Base-by-base conservation (phyloP, 2,797 vertebrate species). In the Sebastes baramenuke region DNA sequence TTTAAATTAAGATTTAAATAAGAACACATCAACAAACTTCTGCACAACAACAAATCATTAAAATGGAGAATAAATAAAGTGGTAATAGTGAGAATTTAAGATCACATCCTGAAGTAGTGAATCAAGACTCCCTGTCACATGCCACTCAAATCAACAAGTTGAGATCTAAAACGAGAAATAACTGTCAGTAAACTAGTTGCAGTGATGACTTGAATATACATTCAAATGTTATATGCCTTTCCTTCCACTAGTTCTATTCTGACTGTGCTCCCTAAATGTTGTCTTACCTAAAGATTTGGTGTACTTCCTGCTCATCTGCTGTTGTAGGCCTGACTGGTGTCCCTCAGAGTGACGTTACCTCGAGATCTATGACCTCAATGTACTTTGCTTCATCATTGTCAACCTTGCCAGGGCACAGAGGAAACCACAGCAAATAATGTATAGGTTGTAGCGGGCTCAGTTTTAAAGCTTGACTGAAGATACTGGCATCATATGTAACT, bases 261-360 rank as follows among this genome's bases (percentile, higher is more conserved):
- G 10, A 81, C 60, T 24, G 52, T 65, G 59, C 36, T 61, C n/a
- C 32, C 11, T 68, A 8, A 30, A 30, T 29, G 18, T 25, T 70
- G 10, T 67, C 84, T 89, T 86, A 84, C 87, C 84, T 84, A 75
- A n/a, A 30, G 14, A 67, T 16, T 9, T 32, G 73, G 9, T 54
- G 16, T 13, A 9, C 34, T 68, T 66, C 75, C 62, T 42, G 49
- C 65, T 8, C 42, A 20, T 52, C 69, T 73, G 55, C 72, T 71
- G 56, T 22, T 79, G 10, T 56, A 7, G 30, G 38, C 49, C 38
- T 72, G 64, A 67, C 64, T 66, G 42, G 38, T 56, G 10, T 66
- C 76, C 18, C 8, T 13, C 30, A 13, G 8, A 56, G 12, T 10
- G 38, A 54, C 4, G 16, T 20, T 9, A 62, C 54, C 14, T 66